Evolutionary conservation across 2,797 vertebrate species (phyloP), one percentile per base, ranked within the genome.

Genomic region (Centropyge bicolor): DNA sequence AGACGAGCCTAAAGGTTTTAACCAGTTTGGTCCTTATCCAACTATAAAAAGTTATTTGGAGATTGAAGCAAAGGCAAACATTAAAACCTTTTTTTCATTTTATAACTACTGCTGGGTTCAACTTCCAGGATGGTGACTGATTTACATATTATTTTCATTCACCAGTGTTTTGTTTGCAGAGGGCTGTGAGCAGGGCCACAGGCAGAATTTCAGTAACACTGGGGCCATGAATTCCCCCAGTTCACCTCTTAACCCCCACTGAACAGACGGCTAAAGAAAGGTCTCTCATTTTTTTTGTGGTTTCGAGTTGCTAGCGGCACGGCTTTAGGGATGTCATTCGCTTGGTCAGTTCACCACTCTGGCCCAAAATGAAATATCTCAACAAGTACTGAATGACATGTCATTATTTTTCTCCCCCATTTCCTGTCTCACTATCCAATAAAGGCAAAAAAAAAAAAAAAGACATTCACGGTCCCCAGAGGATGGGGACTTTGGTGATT

Each of bases 31-130:
- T 36, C 27, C 13, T 54, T 3, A 55, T 9, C 14, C 13, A 54
- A 1, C 11, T 54, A 74, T 74, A 60, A 60, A 51, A 77, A 24
- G 17, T 59, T n/a, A 68, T 57, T 68, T 52, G 31, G 27, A 49
- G 38, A 22, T 48, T 0, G 0, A 56, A 72, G 62, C 13, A 62
- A 59, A 43, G 43, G 43, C 45, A 43, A 60, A 24, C 22, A 27
- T 12, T 54, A 13, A 43, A 52, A 73, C 4, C 19, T 36, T 71
- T 36, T 71, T 36, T 66, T 6, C 5, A 36, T 71, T 65, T 35
- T 36, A 24, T 68, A n/a, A 54, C 16, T 38, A 4, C 11, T 55
- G 17, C n/a, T 0, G 2, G 46, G 8, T 65, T 60, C 22, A 60
- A 17, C 16, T 51, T 52, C 27, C 3, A 45, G 36, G 16, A 54